Conservation (phyloP, 2,888 invertebrate species). For the Linyphia triangularis region DNA sequence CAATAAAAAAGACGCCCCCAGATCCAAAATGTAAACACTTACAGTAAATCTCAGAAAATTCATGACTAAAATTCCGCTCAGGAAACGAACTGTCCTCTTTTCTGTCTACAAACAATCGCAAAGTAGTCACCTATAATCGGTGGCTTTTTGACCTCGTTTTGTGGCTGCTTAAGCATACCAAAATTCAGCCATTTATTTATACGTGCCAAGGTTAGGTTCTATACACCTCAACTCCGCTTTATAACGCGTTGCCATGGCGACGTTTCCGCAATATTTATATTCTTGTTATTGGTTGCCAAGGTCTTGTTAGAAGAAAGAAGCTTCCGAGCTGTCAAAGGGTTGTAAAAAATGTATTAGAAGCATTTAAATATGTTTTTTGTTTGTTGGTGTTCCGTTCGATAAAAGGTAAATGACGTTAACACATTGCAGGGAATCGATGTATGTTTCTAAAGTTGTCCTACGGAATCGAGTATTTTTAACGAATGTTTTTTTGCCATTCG, state of each 20-base stretch:
- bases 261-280: conserved; percentile 46
- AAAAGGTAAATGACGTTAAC: neutral
- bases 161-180: conserved; percentile 3
- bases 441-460: too few species aligned
- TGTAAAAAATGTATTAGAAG: neutral
- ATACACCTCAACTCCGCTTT: conserved; percentile 27
- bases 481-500: neutral
- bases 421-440: neutral
- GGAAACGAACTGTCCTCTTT: neutral
- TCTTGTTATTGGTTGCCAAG: conserved; percentile 8
- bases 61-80: neutral
- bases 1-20: neutral
- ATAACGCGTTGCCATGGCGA: conserved; percentile 29
- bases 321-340: neutral
- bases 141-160: neutral
- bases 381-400: neutral
- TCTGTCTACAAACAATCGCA: neutral
- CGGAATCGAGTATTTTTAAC: neutral
- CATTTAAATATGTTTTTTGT: neutral
- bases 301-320: neutral
- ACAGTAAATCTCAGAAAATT: neutral
- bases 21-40: neutral
- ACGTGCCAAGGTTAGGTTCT: conserved; percentile 50
- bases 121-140: neutral
- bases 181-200: conserved; percentile 5